Evolutionary conservation across 2,797 vertebrate genomes (phyloP).

Genomic region (Pseudochaenichthys georgianus): DNA sequence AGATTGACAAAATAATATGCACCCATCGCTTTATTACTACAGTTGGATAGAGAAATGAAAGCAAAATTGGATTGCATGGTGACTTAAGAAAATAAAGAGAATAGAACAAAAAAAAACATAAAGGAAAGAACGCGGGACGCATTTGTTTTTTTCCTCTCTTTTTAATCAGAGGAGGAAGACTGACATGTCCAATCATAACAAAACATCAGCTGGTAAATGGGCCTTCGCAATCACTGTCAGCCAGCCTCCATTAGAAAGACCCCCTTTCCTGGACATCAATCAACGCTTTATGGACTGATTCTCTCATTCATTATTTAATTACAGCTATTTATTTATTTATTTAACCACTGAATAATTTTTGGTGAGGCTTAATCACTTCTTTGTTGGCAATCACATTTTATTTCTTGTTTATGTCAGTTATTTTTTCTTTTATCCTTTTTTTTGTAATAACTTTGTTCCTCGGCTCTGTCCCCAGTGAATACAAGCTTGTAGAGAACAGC

Average conservation of each 20-base stretch:
- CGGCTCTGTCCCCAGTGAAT: conserved; percentile 49
- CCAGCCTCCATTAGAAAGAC: conserved; percentile 91
- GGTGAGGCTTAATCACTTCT: conserved; percentile 78
- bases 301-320: conserved; percentile 86
- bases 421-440: conserved; percentile 52
- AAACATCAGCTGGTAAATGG: conserved; percentile 96
- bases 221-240: conserved; percentile 95
- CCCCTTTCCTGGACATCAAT: conserved; percentile 95
- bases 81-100: conserved; percentile 41
- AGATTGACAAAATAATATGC: conserved; percentile 98
- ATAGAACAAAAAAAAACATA: conserved; percentile 38
- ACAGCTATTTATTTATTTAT: conserved; percentile 83
- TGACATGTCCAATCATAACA: conserved; percentile 99
- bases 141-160: conserved; percentile 86
- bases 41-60: conserved; percentile 79
- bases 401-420: conserved; percentile 70
- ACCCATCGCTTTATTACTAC: conserved; percentile 91
- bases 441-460: conserved; percentile 66
- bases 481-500: conserved; percentile 44
- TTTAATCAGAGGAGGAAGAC: conserved; percentile 99
- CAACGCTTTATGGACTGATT: conserved; percentile 87
- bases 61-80: no score
- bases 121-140: conserved; percentile 91
- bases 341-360: conserved; percentile 80
- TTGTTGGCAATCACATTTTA: conserved; percentile 78